Base-by-base conservation (phyloP, 1,140 invertebrate genomes). In the Drosophila yakuba region DNA sequence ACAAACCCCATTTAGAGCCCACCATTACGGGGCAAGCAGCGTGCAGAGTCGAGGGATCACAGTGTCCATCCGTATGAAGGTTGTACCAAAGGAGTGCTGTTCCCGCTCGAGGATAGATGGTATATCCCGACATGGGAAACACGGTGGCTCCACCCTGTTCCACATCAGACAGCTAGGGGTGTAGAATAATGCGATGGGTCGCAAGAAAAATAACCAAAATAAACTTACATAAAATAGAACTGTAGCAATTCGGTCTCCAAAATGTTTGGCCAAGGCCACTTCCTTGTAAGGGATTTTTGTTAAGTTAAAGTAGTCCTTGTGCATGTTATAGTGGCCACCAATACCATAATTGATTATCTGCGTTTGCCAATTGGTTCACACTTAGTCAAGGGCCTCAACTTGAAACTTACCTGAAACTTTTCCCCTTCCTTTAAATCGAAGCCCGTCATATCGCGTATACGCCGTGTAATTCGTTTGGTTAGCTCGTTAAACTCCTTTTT, bases 21-120 rank as follows among this genome's bases (percentile, higher is more conserved):
- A 97, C 95, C 15, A 99, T 94, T 36, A 99, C 98, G 15, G 98
- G 98, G 93, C 98, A 99, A 35, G 97, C 98, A 20, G 97, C 98
- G 94, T 99, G 98, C 59, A 97, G 93, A 1, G 98, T 99, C 72
- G 94, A 93, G 54, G 95, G 94, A 93, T 99, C 97, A 17, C 97
- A 97, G 67, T 97, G 95, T 4, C 98, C 98, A 91, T 95, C 97
- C 17, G 95, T 94, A 90, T 97, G 95, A 50, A 99, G 93, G 93
- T 99, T 99, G 90, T 97, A 96, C 98, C 98, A 99, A 92, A 98
- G 98, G 8, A 97, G 96, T 25, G 98, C 98, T 23, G 96, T 95
- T 14, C 98, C 96, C 92, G 97, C 98, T 89, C 95, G 95, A 0
- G 98, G 98, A 94, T 95, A 96, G 11, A 99, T 92, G 32, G 96